Conservation (phyloP, 1,140 invertebrate genomes). For the Diuraphis noxia region DNA sequence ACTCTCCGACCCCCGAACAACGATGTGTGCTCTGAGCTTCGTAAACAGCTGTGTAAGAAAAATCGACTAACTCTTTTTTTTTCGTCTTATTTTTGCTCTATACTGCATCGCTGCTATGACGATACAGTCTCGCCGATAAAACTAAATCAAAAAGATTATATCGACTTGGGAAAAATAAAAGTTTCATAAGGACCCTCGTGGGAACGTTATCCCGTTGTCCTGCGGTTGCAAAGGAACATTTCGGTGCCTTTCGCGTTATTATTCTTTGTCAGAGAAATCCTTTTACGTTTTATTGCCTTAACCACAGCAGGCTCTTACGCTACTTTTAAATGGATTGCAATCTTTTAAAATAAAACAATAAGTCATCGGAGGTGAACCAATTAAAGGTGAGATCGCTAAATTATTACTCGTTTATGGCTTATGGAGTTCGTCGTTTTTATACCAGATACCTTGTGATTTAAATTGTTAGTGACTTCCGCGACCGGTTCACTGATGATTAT, state of each 20-base stretch:
- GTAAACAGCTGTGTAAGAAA: conserved; percentile 44
- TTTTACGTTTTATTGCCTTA: conserved; percentile 34
- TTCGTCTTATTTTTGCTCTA: background rate
- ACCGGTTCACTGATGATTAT: background rate
- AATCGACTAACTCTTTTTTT: conserved; percentile 35
- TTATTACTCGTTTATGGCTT: background rate
- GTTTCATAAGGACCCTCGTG: conserved; percentile 49
- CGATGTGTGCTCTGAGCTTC: background rate
- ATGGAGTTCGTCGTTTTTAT: background rate
- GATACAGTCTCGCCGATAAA: conserved; percentile 32
- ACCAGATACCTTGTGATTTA: background rate
- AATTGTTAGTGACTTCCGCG: background rate
- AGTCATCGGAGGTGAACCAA: background rate
- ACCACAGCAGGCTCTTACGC: background rate
- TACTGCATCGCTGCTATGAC: background rate
- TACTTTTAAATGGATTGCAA: background rate
- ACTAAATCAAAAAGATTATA: conserved; percentile 54
- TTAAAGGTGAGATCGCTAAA: background rate
- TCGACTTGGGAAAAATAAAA: conserved; percentile 50
- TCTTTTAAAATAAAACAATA: background rate
- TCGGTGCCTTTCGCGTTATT: conserved; percentile 35
- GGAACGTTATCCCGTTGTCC: conserved; percentile 46
- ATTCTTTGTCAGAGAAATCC: conserved; percentile 41
- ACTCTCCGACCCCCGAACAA: background rate
- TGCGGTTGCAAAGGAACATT: conserved; percentile 10